Conservation (phyloP, 2,113 vertebrate species). For the Desmodus rotundus region DNA sequence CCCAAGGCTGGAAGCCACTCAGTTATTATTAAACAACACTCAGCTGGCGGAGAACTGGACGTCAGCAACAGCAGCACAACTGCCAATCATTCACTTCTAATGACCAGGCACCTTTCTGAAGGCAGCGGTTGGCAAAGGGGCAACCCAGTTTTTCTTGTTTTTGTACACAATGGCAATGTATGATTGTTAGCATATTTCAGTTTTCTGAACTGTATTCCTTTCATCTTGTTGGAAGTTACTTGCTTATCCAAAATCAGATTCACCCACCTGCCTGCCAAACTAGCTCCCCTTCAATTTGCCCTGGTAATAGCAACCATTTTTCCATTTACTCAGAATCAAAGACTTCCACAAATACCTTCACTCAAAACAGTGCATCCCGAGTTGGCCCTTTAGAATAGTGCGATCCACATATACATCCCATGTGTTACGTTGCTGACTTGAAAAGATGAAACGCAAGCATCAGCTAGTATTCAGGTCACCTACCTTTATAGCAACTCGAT, state of each 20-base stretch:
- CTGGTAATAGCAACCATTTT: neutral
- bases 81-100: neutral
- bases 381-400: neutral
- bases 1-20: neutral
- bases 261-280: neutral
- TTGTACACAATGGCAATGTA: neutral
- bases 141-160: slow-evolving; percentile 31
- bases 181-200: neutral
- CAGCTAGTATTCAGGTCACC: neutral
- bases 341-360: neutral
- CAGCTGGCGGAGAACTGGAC: neutral
- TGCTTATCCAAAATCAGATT: neutral
- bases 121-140: neutral
- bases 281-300: neutral
- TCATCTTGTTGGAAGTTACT: neutral
- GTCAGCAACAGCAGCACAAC: neutral
- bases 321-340: neutral
- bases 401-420: neutral
- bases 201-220: neutral
- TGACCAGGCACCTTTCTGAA: neutral
- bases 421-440: neutral
- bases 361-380: neutral
- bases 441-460: neutral
- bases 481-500: neutral
- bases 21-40: neutral